Conservation (phyloP, 92 coral and sea anemone genomes). For the Plumapathes pennacea region DNA sequence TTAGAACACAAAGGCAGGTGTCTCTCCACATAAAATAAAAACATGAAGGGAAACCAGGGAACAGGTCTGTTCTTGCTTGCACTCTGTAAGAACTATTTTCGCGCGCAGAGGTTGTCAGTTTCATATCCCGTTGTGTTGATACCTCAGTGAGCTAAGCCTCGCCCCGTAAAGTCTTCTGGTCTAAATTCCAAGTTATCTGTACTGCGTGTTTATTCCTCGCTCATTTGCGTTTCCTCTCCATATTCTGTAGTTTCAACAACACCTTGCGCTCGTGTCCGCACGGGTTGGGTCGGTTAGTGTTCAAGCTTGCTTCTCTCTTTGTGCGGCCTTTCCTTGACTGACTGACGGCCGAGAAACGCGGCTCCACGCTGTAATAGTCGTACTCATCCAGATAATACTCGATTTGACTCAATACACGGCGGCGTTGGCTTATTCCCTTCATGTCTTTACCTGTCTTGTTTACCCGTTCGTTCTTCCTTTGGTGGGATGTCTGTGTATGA, state of each 20-base stretch:
- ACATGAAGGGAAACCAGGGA: too few relatives aligned
- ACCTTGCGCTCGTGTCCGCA: constrained; percentile 92
- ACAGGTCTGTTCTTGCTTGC: too few relatives aligned
- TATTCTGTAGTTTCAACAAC: constrained; percentile 66
- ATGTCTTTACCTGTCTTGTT: constrained; percentile 27
- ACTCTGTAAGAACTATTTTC: too few relatives aligned
- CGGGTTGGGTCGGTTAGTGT: constrained; percentile 82
- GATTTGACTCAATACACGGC: constrained; percentile 42
- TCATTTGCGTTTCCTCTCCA: constrained; percentile 79
- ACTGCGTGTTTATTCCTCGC: too few relatives aligned
- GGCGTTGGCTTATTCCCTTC: constrained; percentile 59
- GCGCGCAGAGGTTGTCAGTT: too few relatives aligned
- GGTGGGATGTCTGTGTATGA: not conserved
- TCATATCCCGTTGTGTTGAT: too few relatives aligned
- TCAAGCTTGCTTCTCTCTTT: constrained; percentile 76
- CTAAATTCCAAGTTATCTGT: too few relatives aligned
- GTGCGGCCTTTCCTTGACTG: constrained; percentile 80
- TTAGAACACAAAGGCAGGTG: too few relatives aligned
- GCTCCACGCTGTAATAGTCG: constrained; percentile 76
- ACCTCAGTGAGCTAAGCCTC: too few relatives aligned
- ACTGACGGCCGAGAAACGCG: constrained; percentile 33
- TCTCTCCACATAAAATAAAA: too few relatives aligned
- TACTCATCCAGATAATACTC: constrained; percentile 81
- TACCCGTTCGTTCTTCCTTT: not conserved
- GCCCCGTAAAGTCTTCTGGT: too few relatives aligned